phyloP scores from a whole-genome alignment of 2,113 vertebrate species.

The Vidua macroura region DNA sequence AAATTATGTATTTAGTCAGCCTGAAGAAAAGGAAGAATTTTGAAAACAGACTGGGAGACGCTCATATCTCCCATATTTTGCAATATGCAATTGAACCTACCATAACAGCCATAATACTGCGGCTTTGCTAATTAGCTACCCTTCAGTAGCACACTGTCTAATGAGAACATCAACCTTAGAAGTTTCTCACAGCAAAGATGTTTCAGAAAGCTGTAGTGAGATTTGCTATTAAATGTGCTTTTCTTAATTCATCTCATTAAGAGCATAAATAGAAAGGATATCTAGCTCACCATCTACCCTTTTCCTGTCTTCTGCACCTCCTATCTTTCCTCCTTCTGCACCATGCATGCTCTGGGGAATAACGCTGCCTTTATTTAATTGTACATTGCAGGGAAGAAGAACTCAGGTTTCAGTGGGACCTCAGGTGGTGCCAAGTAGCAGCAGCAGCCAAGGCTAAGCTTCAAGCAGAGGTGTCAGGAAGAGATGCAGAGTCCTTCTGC shows the following conservation, averaged over 20 bases:
- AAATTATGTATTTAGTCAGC: background rate
- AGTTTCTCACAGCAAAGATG: background rate
- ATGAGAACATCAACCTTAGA: background rate
- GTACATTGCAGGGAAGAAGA: background rate
- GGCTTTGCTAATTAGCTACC: background rate
- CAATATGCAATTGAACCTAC: background rate
- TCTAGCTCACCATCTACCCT: background rate
- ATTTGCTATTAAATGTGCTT: background rate
- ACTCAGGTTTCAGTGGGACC: background rate
- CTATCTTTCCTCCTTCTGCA: background rate
- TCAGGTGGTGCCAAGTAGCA: background rate
- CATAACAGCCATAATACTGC: background rate
- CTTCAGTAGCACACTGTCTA: background rate
- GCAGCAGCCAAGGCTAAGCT: background rate
- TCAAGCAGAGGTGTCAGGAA: background rate
- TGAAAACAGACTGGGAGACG: background rate
- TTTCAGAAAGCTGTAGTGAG: background rate
- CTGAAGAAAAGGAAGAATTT: background rate
- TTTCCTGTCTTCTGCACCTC: background rate
- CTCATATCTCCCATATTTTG: background rate
- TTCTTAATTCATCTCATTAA: background rate
- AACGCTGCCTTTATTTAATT: background rate
- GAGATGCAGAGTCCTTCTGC: background rate
- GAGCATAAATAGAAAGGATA: background rate
- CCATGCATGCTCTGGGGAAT: background rate